Percentiles rank a stretch among this genome's conserved stretches.
phyloP scores from a whole-genome alignment of 2,888 invertebrate genomes.

The Acrobasis repandana region DNA sequence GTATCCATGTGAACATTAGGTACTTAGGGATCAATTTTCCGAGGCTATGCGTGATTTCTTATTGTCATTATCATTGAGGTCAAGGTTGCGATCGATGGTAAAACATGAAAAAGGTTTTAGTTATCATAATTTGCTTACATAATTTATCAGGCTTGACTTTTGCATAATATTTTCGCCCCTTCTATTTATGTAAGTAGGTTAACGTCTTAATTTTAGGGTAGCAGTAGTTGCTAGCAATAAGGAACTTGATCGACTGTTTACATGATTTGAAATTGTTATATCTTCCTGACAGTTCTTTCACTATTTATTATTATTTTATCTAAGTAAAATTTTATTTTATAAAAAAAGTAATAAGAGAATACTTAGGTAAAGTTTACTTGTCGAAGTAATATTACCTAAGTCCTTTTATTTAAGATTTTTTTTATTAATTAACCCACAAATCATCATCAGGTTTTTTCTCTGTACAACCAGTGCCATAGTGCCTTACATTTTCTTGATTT shows the following conservation, averaged over 20 bases:
- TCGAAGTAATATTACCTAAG: no score
- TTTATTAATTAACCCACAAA: no score
- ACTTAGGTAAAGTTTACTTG: no score
- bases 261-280: background rate
- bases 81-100: conserved; percentile 24
- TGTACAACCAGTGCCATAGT: no score
- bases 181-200: conserved; percentile 19
- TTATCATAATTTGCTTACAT: conserved; percentile 19
- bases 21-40: conserved; percentile 14
- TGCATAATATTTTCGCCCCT: conserved; percentile 4
- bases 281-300: background rate
- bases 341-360: no score
- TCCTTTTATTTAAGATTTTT: no score
- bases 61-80: conserved; percentile 29
- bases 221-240: background rate
- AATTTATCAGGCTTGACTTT: conserved; percentile 17
- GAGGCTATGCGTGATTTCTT: conserved; percentile 4
- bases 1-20: conserved; percentile 56
- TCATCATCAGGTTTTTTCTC: no score
- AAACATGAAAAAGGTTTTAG: background rate
- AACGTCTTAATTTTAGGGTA: conserved; percentile 13
- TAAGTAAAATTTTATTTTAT: no score
- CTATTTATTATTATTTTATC: background rate
- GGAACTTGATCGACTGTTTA: conserved; percentile 2
- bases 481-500: no score